Conservation (phyloP, 2,888 invertebrate genomes). For the Sericinus montela region DNA sequence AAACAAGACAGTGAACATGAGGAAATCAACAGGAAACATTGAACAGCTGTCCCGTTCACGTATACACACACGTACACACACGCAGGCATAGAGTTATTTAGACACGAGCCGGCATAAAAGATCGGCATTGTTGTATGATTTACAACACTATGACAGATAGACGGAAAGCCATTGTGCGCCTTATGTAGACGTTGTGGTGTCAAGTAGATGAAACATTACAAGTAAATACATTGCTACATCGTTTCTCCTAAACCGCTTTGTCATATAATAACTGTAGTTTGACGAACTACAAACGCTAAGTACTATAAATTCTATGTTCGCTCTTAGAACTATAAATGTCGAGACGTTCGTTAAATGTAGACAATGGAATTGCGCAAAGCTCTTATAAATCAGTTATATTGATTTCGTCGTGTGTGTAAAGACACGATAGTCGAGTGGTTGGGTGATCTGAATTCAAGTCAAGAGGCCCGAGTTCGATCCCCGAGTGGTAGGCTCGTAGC, state of each 20-base stretch:
- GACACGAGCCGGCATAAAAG: conserved; percentile 19
- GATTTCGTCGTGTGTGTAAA: too few relatives aligned
- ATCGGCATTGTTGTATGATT: conserved; percentile 22
- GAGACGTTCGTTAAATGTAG: too few relatives aligned
- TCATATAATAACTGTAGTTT: conserved; percentile 1
- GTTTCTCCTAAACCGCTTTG: conserved; percentile 3
- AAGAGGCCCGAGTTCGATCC: too few relatives aligned
- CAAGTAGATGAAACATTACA: conserved; percentile 21
- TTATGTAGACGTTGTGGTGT: conserved; percentile 9
- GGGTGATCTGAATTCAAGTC: too few relatives aligned
- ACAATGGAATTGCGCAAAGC: too few relatives aligned
- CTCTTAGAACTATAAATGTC: too few relatives aligned
- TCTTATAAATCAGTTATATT: too few relatives aligned
- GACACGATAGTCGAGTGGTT: too few relatives aligned
- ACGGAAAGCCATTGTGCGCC: conserved; percentile 20
- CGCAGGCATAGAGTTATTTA: conserved; percentile 12
- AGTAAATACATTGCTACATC: conserved; percentile 3
- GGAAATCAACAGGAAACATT: conserved; percentile 16
- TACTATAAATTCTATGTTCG: too few relatives aligned
- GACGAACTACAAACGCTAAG: background rate
- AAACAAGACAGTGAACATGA: conserved; percentile 8
- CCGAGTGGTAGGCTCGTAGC: too few relatives aligned
- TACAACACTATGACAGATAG: conserved; percentile 23
- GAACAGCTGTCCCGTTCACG: conserved; percentile 7
- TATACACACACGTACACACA: too few relatives aligned